These are phyloP conservation scores for Clarias pachynema DNA, from an alignment of 2,797 vertebrate species.

Conservation along the genomic window DNA sequence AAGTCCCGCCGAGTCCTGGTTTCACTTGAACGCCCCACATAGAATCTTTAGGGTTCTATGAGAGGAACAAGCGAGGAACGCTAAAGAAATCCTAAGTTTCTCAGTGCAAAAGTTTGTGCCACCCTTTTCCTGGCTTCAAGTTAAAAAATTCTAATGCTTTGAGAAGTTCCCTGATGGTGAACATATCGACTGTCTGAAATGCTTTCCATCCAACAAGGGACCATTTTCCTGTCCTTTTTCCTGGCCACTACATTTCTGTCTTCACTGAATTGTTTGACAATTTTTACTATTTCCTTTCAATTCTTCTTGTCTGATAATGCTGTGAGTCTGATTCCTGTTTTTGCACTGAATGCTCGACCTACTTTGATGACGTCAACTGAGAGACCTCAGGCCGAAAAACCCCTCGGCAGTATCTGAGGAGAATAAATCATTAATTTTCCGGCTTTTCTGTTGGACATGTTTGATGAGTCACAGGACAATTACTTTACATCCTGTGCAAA, in stretches of 20 bases:
- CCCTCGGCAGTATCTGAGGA: not conserved
- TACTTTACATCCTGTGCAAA: not conserved
- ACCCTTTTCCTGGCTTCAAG: not conserved
- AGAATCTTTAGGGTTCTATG: too few species aligned
- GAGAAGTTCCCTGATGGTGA: not conserved
- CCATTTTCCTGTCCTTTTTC: not conserved
- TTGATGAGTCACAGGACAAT: slow-evolving; percentile 2
- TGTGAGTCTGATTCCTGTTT: slow-evolving; percentile 4
- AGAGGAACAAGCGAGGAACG: too few species aligned
- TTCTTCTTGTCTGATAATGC: not conserved
- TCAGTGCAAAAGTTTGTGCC: not conserved
- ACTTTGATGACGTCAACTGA: not conserved
- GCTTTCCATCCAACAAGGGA: not conserved
- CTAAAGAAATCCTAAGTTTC: too few species aligned
- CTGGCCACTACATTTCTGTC: not conserved
- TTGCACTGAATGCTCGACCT: not conserved
- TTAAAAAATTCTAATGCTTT: not conserved
- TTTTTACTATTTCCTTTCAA: not conserved
- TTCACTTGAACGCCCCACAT: too few species aligned
- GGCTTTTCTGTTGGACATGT: not conserved
- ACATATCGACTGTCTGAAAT: not conserved
- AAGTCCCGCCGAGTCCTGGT: too few species aligned
- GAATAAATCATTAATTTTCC: not conserved
- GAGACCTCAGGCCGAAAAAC: not conserved
- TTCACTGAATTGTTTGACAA: not conserved